Base-by-base conservation (phyloP, 2,113 vertebrate genomes). In the Tupaia tana region DNA sequence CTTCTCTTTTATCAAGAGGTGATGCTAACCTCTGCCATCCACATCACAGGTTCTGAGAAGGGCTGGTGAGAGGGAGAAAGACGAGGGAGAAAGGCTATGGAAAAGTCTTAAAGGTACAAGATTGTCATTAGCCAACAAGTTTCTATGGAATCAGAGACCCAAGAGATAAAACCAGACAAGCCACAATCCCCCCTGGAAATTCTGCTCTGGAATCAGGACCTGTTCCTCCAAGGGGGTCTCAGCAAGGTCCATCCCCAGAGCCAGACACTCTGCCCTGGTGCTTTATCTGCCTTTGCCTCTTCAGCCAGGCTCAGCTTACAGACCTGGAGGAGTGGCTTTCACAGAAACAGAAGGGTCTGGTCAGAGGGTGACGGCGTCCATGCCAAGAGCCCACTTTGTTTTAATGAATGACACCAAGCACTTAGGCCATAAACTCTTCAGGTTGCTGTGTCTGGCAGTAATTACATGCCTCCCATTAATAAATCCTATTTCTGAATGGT, bases 401-500 rank as follows among this genome's bases (percentile, higher is more conserved):
- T 95, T 95, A 94, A 96, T 95, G 94, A 96, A 96, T 96, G 97
- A 96, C 94, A 97, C 96, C 95, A 95, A 96, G 94, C 92, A 84
- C 91, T 89, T 84, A 7, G 27, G 91, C 96, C 77, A 93, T 97
- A 95, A 97, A 97, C 95, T 96, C 95, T 94, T 97, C 91, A 95
- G 91, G 86, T 82, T 74, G 86, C 96, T 78, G 43, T 24, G 96
- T 95, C 97, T 97, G 96, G 96, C 94, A 94, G 96, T 97, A 96
- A 97, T 97, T 97, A 95, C 96, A 95, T 43, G 67, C 89, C 96
- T 95, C 96, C 96, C 83, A 83, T 97, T 95, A 97, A 98, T 97
- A 98, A 97, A 98, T 97, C 95, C 95, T 95, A 52, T 59, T 95
- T 83, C 75, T 95, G 96, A 97, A 94, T 95, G 95, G 89, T 97